Evolutionary conservation across 2,888 invertebrate species (phyloP).

Genomic region (Ernsta delagoae): DNA sequence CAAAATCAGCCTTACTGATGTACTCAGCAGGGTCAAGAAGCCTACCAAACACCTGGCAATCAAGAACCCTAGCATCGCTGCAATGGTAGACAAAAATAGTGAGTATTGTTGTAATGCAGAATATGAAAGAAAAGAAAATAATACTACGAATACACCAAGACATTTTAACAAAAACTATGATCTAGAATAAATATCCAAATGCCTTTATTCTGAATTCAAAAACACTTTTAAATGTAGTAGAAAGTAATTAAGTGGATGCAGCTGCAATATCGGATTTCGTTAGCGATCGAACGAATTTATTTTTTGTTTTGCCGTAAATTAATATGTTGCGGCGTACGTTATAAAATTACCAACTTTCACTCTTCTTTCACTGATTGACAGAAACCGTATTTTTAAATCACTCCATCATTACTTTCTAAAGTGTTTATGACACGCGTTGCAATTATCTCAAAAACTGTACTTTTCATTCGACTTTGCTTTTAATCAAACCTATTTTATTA

Average conservation of each 20-base stretch:
- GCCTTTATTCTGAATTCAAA: too few relatives aligned
- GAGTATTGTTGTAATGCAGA: constrained; percentile 56
- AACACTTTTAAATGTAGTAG: neutral
- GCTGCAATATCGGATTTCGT: neutral
- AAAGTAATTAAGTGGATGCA: neutral
- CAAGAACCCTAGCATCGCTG: constrained; percentile 76
- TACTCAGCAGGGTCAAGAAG: constrained; percentile 87
- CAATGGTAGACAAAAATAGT: constrained; percentile 86
- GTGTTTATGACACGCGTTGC: constrained; percentile 40
- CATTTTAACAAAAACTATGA: too few relatives aligned
- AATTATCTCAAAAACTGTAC: neutral
- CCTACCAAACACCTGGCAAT: constrained; percentile 85
- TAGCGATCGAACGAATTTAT: neutral
- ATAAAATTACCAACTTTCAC: constrained; percentile 26
- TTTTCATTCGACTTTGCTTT: neutral
- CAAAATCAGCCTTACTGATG: constrained; percentile 90
- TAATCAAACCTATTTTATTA: too few relatives aligned
- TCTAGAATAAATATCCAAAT: too few relatives aligned
- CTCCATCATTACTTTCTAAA: constrained; percentile 46
- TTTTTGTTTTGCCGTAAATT: constrained; percentile 20
- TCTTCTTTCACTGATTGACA: constrained; percentile 26
- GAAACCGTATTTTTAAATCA: constrained; percentile 39
- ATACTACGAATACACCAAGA: too few relatives aligned
- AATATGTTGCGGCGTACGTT: constrained; percentile 16
- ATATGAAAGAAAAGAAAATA: too few relatives aligned